phyloP scores from a whole-genome alignment of 2,113 vertebrate genomes.

The Pampusana beccarii region DNA sequence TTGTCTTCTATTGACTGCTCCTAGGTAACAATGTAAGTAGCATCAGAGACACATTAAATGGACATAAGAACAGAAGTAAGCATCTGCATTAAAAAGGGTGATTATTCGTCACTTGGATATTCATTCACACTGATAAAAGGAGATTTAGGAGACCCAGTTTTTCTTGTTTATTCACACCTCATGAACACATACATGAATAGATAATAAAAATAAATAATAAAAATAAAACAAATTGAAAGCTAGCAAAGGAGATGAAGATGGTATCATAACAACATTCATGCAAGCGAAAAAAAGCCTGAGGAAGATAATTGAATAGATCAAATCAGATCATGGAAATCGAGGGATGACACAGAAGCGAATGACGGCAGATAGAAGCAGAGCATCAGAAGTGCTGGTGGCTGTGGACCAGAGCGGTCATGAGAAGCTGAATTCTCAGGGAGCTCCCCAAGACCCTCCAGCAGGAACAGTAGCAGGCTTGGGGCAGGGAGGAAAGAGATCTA shows the following conservation, averaged over 20 bases:
- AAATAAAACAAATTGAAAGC: neutral
- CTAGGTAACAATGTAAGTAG: neutral
- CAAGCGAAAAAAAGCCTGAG: neutral
- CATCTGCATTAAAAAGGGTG: neutral
- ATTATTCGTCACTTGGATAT: neutral
- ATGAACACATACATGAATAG: neutral
- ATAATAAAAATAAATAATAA: neutral
- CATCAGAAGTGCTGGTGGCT: neutral
- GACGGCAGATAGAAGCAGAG: neutral
- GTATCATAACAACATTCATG: neutral
- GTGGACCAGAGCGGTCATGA: neutral
- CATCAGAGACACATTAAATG: neutral
- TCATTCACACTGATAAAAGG: neutral
- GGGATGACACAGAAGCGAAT: neutral
- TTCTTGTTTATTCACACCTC: neutral
- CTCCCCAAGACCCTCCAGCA: neutral
- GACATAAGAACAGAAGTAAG: neutral
- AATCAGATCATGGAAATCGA: neutral
- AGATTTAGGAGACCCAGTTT: neutral
- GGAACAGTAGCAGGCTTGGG: neutral
- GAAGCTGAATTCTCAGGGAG: neutral
- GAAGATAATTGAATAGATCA: neutral
- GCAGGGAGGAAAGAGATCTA: neutral
- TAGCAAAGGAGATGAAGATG: neutral
- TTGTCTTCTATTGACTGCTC: neutral